These are phyloP conservation scores for Terebella lapidaria DNA, from an alignment of 2,888 invertebrate genomes.

Conservation along the genomic window DNA sequence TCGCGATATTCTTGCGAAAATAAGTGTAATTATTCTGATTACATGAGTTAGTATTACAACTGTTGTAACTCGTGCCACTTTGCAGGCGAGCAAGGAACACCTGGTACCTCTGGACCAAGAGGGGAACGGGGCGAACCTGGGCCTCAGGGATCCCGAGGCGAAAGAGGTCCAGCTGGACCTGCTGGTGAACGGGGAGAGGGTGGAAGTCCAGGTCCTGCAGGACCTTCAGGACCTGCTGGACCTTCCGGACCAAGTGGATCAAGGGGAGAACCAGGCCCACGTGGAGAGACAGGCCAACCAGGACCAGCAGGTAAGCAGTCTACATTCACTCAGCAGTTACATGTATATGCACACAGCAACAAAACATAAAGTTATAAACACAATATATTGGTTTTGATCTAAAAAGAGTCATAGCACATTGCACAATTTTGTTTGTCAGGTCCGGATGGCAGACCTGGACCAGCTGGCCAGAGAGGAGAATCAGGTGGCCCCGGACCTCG, in stretches of 20 bases:
- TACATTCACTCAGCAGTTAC: too few species aligned
- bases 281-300: constrained; percentile 7
- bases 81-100: constrained; percentile 2
- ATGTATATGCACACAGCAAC: neutral
- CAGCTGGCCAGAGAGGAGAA: constrained; percentile 11
- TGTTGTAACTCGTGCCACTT: too few species aligned
- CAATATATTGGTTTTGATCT: too few species aligned
- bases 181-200: constrained; percentile 4
- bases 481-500: constrained; percentile 9
- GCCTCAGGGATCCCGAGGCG: constrained; percentile 10
- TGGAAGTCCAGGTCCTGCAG: constrained; percentile 9
- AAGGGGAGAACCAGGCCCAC: constrained; percentile 4
- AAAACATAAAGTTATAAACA: too few species aligned
- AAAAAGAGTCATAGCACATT: too few species aligned
- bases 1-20: too few species aligned
- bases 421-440: too few species aligned
- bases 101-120: constrained; percentile 27
- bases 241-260: constrained; percentile 14
- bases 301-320: constrained; percentile 6
- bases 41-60: too few species aligned
- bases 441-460: constrained; percentile 11
- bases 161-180: constrained; percentile 6
- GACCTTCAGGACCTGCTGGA: constrained; percentile 13
- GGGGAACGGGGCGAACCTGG: constrained; percentile 13
- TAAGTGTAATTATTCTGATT: too few species aligned